phyloP scores from a whole-genome alignment of 2,888 invertebrate genomes.

The Xestia sexstrigata region DNA sequence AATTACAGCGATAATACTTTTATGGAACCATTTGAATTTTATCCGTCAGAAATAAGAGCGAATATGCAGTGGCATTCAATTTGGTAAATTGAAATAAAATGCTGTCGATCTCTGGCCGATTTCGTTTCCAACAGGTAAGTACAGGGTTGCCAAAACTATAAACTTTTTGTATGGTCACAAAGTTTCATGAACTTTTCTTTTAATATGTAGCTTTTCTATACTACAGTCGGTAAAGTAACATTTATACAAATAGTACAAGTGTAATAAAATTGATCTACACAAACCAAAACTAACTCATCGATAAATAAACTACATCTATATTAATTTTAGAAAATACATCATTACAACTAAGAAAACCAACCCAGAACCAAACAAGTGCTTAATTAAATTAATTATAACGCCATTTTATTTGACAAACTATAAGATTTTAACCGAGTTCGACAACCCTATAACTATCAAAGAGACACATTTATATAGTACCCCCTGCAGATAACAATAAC shows the following conservation, averaged over 20 bases:
- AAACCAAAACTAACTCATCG: neutral
- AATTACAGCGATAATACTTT: conserved; percentile 58
- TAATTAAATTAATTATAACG: neutral
- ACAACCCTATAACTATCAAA: conserved; percentile 51
- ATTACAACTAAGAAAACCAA: neutral
- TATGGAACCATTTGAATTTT: conserved; percentile 53
- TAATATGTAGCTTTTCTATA: neutral
- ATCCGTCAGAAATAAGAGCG: conserved; percentile 39
- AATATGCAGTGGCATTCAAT: conserved; percentile 50
- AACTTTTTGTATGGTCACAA: neutral
- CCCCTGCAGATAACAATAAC: conserved; percentile 66
- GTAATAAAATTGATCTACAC: no score
- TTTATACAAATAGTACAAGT: no score
- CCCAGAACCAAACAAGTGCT: neutral
- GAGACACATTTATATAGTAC: conserved; percentile 54
- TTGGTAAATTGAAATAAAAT: conserved; percentile 62
- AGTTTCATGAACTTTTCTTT: neutral
- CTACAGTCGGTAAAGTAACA: neutral
- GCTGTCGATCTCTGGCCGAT: conserved; percentile 62
- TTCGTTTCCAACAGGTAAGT: conserved; percentile 44
- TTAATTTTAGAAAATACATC: neutral
- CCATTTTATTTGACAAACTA: neutral
- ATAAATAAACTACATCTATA: neutral
- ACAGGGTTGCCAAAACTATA: conserved; percentile 51
- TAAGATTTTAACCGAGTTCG: neutral